Base-by-base conservation (phyloP, 2,888 invertebrate species). In the Drosophila eohydei region DNA sequence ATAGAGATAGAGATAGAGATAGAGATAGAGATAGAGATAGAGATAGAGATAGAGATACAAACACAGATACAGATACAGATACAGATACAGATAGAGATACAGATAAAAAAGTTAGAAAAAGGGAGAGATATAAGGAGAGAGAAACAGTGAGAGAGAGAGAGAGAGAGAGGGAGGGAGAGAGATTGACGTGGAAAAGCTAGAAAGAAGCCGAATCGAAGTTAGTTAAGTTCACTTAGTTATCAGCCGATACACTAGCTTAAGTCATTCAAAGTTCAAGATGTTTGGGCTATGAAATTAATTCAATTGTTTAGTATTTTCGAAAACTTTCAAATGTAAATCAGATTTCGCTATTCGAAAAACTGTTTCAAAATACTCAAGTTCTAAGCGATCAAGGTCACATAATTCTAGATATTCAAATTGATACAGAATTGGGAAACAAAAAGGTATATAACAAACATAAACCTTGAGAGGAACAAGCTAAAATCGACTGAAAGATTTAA, bases 51-150 rank as follows among this genome's bases (percentile, higher is more conserved):
- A 11, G 16, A 48, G 4, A n/a, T 4, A 43, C 14, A 8, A n/a
- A n/a, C n/a, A n/a, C n/a, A n/a, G 16, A 11, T 2, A 7, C 3
- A 4, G 56, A 9, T 9, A 43, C 9, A 59, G 64, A 72, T 65
- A 56, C 62, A 3, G 21, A 6, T 3, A 2, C 1, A 14, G 51
- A 14, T 21, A 34, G 14, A 67, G 8, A 8, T 34, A 11, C 30
- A 32, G n/a, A 2, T 2, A 28, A 3, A 41, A 7, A 3, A 4
- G n/a, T n/a, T n/a, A n/a, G n/a, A n/a, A n/a, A n/a, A n/a, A n/a
- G n/a, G n/a, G n/a, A n/a, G n/a, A n/a, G n/a, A n/a, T n/a, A n/a
- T n/a, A 7, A 16, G 30, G 3, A 5, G 4, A 5, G 30, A 30
- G 30, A 30, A 30, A 4, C 5, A 30, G 30, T 2, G 30, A 30